Conservation (phyloP, 2,888 invertebrate species). For the Fabriciana adippe region DNA sequence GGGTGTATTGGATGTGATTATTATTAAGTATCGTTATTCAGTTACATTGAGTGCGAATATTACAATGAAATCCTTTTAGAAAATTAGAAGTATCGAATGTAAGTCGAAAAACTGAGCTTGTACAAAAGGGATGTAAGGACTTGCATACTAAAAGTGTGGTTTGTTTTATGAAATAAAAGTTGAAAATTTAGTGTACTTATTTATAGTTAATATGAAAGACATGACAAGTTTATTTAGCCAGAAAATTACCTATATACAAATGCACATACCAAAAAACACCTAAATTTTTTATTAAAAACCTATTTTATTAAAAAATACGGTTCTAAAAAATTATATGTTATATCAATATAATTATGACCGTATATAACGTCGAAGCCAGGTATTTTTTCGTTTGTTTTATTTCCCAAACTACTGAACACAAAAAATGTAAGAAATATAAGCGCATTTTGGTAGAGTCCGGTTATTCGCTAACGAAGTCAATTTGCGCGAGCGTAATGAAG, state of each 20-base stretch:
- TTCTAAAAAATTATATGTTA: no score
- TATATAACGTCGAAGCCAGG: neutral
- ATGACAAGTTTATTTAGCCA: no score
- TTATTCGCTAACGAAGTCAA: slow-evolving; percentile 60
- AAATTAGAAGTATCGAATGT: slow-evolving; percentile 21
- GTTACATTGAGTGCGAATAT: slow-evolving; percentile 68
- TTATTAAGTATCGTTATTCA: slow-evolving; percentile 71
- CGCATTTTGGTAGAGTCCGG: slow-evolving; percentile 32
- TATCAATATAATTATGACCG: neutral
- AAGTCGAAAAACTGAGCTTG: slow-evolving; percentile 9
- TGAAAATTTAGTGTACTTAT: neutral
- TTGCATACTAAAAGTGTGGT: neutral
- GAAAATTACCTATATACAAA: no score
- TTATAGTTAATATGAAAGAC: neutral
- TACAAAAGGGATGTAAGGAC: slow-evolving; percentile 3
- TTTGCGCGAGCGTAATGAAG: slow-evolving; percentile 55
- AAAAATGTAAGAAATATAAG: slow-evolving; percentile 30
- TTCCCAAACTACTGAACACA: slow-evolving; percentile 25
- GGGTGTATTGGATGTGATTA: slow-evolving; percentile 56
- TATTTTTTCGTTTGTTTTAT: slow-evolving; percentile 10
- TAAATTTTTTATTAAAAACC: no score
- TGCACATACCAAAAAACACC: no score
- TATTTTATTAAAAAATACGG: neutral
- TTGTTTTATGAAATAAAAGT: slow-evolving; percentile 3
- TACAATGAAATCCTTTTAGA: slow-evolving; percentile 39